These are phyloP conservation scores for Cryptotis parvus DNA, from an alignment of 2,113 vertebrate genomes.

Conservation along the genomic window DNA sequence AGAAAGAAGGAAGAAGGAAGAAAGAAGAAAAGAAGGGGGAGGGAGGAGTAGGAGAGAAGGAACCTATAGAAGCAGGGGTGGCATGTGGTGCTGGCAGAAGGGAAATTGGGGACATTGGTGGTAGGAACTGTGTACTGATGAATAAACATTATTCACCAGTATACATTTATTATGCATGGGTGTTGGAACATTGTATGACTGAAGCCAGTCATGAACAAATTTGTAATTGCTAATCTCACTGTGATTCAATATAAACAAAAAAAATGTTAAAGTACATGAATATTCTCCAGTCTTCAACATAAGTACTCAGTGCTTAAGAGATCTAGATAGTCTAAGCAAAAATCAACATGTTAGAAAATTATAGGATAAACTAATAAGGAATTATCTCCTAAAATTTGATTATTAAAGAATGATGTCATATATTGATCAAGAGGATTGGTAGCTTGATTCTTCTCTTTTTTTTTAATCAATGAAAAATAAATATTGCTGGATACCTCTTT, in stretches of 20 bases:
- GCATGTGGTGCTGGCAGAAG: too few species aligned
- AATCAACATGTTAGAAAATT: constrained; percentile 21
- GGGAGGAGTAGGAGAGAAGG: too few species aligned
- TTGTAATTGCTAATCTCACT: too few species aligned
- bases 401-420: neutral
- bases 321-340: constrained; percentile 41
- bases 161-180: too few species aligned
- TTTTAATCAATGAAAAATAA: constrained; percentile 1
- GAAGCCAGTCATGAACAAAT: too few species aligned
- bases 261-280: neutral
- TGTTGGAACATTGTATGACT: too few species aligned
- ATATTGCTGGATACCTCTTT: neutral
- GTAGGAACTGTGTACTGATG: too few species aligned
- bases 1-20: too few species aligned
- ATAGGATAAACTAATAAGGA: neutral
- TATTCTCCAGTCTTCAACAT: neutral
- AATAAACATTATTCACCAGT: too few species aligned
- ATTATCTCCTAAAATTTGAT: neutral
- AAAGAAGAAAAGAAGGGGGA: too few species aligned
- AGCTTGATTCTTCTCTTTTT: neutral
- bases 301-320: neutral
- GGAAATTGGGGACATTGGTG: too few species aligned
- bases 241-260: neutral
- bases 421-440: neutral
- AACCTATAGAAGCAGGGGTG: too few species aligned